A percentile compares a stretch with the other conserved stretches of the same genome.
These are phyloP conservation scores for Bungarus multicinctus DNA, from an alignment of 2,113 vertebrate species.

Conservation along the genomic window DNA sequence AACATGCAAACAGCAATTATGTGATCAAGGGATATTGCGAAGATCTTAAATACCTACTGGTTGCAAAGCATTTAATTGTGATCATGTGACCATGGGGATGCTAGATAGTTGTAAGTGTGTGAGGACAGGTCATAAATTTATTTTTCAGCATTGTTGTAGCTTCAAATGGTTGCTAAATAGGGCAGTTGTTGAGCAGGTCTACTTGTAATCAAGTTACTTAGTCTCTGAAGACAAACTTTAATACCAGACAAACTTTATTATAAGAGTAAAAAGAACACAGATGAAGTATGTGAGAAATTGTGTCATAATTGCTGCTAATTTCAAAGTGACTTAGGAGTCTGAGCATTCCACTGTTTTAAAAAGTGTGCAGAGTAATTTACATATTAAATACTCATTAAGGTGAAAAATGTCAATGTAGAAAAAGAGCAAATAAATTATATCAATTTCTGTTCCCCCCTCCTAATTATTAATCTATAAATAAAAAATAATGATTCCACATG, in stretches of 20 bases:
- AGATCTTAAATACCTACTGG: background rate
- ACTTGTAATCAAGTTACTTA: background rate
- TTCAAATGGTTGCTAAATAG: background rate
- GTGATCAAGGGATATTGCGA: background rate
- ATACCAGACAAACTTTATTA: background rate
- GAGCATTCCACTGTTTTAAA: constrained; percentile 22
- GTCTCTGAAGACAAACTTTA: background rate
- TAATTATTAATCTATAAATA: constrained; percentile 47
- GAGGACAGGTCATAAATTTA: background rate
- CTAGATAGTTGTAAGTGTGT: background rate
- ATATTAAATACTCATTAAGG: constrained; percentile 65
- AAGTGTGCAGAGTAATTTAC: constrained; percentile 57
- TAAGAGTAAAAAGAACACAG: background rate
- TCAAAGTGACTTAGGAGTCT: constrained; percentile 31
- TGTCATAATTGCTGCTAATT: constrained; percentile 42
- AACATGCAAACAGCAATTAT: background rate
- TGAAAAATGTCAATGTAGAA: constrained; percentile 55
- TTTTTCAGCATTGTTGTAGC: background rate
- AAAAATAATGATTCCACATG: constrained; percentile 30
- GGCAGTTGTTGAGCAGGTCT: background rate
- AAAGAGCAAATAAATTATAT: constrained; percentile 58
- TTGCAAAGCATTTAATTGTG: background rate
- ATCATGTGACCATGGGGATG: background rate
- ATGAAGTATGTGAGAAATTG: background rate
- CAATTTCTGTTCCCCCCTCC: constrained; percentile 22